These are phyloP conservation scores for Coranthus polyacanthus DNA, from an alignment of 2,797 vertebrate species.

Conservation along the genomic window DNA sequence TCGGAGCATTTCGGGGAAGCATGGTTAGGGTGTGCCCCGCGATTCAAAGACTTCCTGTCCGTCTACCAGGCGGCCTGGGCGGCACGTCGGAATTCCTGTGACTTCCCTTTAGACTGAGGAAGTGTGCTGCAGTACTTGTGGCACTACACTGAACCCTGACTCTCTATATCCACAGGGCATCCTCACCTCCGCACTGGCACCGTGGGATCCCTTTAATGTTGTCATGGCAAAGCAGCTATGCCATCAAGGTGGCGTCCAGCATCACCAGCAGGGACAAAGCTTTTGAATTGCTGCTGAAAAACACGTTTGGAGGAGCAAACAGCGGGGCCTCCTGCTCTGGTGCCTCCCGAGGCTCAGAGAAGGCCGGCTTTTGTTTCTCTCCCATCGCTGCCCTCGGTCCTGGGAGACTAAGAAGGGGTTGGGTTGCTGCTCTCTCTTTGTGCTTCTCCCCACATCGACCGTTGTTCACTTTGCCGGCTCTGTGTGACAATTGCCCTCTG, in stretches of 20 bases:
- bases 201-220: constrained; percentile 45
- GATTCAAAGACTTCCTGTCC: constrained; percentile 86
- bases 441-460: constrained; percentile 47
- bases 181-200: constrained; percentile 21
- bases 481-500: constrained; percentile 54
- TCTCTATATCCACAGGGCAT: constrained; percentile 29
- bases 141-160: constrained; percentile 1
- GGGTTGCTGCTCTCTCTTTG: constrained; percentile 62
- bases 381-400: constrained; percentile 51
- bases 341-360: constrained; percentile 43
- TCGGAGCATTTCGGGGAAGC: constrained; percentile 89
- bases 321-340: constrained; percentile 57
- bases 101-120: constrained; percentile 84
- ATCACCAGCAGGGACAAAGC: constrained; percentile 51
- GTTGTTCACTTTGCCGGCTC: constrained; percentile 67
- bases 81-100: constrained; percentile 82
- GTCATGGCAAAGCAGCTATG: constrained; percentile 16
- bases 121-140: constrained; percentile 15
- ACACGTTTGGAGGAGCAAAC: constrained; percentile 51
- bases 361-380: constrained; percentile 56
- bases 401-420: constrained; percentile 57
- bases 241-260: constrained; percentile 47
- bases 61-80: constrained; percentile 81
- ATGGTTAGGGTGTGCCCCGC: constrained; percentile 90
- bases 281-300: constrained; percentile 44